Evolutionary conservation across 2,113 vertebrate species (phyloP).

Genomic region (Romanogobio albipinnatus): DNA sequence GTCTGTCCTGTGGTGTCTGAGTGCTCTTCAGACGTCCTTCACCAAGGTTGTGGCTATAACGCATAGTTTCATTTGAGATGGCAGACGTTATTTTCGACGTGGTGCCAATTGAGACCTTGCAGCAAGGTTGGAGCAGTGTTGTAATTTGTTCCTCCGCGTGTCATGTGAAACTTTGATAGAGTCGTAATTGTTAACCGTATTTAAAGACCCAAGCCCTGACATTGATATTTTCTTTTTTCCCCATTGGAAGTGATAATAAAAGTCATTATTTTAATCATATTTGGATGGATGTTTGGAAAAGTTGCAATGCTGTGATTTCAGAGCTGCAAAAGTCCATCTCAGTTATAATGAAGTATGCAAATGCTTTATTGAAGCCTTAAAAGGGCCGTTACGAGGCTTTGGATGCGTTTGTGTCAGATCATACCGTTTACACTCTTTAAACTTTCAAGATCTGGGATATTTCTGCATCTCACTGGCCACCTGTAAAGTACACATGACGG

Average conservation of each 20-base stretch:
- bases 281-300: background rate
- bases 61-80: background rate
- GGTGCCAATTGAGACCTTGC: background rate
- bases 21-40: conserved; percentile 33
- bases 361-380: too few species aligned
- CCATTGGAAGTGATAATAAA: background rate
- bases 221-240: background rate
- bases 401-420: background rate
- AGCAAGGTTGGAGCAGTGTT: background rate
- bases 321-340: too few species aligned
- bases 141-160: background rate
- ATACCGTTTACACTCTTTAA: background rate
- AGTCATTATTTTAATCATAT: background rate
- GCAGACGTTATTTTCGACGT: background rate
- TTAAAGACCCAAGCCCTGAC: background rate
- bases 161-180: conserved; percentile 19
- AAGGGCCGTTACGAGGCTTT: too few species aligned
- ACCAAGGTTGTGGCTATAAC: background rate
- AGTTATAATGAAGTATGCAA: too few species aligned
- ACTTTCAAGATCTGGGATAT: background rate
- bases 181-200: background rate
- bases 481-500: background rate
- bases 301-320: background rate
- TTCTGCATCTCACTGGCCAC: background rate
- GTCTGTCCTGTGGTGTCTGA: background rate